Percentiles rank a stretch among this genome's conserved stretches.
phyloP scores from a whole-genome alignment of 2,113 vertebrate genomes.

The Suricata suricatta region DNA sequence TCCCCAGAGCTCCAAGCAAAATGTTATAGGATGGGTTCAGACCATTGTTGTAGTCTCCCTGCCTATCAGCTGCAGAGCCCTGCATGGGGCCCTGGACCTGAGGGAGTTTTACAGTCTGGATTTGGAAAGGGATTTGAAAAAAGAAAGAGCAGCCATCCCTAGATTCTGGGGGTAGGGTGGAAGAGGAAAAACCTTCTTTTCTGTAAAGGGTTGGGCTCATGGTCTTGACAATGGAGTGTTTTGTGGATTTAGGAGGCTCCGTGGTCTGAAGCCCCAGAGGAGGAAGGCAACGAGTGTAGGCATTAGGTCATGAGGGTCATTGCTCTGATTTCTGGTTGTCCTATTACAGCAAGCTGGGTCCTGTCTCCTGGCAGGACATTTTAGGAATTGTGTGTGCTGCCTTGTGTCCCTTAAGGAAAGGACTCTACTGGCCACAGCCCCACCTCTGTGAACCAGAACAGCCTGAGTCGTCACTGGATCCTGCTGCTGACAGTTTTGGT shows the following conservation, averaged over 20 bases:
- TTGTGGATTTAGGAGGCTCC: neutral
- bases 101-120: slow-evolving; percentile 29
- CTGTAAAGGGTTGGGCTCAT: neutral
- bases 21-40: neutral
- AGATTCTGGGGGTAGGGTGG: neutral
- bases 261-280: rapidly evolving
- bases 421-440: neutral
- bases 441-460: slow-evolving; percentile 30
- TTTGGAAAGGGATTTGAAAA: slow-evolving; percentile 40
- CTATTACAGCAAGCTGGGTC: slow-evolving; percentile 16
- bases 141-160: neutral
- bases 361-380: neutral
- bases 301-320: neutral
- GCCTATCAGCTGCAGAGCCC: neutral
- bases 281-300: neutral
- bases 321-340: neutral
- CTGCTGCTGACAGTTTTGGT: slow-evolving; percentile 10
- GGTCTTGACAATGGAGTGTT: neutral
- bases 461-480: neutral
- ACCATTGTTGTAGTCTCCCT: neutral
- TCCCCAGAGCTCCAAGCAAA: neutral
- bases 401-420: neutral
- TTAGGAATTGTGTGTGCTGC: neutral
- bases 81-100: neutral
- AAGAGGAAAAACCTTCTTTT: neutral